Evolutionary conservation across 2,888 invertebrate genomes (phyloP), one percentile per base, ranked within the genome.

Genomic region (Acanthococcus lagerstroemiae): DNA sequence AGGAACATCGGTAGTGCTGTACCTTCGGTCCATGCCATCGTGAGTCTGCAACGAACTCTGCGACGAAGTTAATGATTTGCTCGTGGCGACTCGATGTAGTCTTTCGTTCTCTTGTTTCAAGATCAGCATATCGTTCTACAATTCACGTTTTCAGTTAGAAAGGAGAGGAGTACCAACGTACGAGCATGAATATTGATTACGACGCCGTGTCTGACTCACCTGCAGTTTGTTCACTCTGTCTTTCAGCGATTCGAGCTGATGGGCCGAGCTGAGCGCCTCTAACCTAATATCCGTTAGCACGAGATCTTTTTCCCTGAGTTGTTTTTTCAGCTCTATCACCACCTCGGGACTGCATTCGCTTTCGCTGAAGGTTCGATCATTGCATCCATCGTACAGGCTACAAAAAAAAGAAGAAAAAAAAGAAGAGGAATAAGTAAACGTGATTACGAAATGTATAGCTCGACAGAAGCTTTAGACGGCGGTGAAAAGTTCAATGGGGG

Each of bases 141-240:
- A 37, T 2, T 37, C 37, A 37, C 2, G 12, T 37, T 37, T 17
- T 19, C 19, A 48, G 1, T 19, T n/a, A 48, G 48, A 21, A 48
- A 4, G 2, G 19, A 9, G 37, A 37, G 37, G 6, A 15, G 37
- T 37, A 37, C 17, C n/a, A n/a, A 48, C 6, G 19, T n/a, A 17
- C 12, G 4, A 15, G 3, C n/a, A n/a, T n/a, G n/a, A n/a, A n/a
- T n/a, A n/a, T n/a, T n/a, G n/a, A n/a, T n/a, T n/a, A n/a, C n/a
- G n/a, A n/a, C n/a, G 21, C 12, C 3, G 15, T 24, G 55, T 46
- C 21, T 56, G 30, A 77, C 81, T 77, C 78, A 91, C 91, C 80
- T 94, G 87, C 92, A 97, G 94, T 78, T 93, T 93, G 77, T 90
- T 92, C 74, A 99, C 93, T 58, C 95, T 93, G 75, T 99, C 97